Evolutionary conservation across 2,888 invertebrate genomes (phyloP).

Genomic region (Sphecodes monilicornis): DNA sequence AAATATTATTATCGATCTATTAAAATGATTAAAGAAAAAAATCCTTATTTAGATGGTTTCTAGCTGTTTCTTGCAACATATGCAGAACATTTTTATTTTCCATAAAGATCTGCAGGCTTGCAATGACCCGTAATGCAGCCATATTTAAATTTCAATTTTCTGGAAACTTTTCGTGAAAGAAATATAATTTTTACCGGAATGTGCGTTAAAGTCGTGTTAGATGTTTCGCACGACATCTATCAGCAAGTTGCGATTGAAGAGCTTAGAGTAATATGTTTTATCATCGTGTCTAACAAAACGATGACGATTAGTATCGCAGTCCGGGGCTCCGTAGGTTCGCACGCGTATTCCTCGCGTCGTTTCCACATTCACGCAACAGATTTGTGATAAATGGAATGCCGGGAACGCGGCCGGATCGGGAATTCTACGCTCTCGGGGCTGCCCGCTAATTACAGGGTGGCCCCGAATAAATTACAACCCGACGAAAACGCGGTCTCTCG

Average conservation of each 20-base stretch:
- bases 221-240: too few relatives aligned
- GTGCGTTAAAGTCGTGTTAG: too few relatives aligned
- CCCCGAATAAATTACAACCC: conserved; percentile 79
- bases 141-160: neutral
- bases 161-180: neutral
- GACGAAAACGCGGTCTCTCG: conserved; percentile 75
- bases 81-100: too few relatives aligned
- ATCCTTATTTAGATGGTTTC: too few relatives aligned
- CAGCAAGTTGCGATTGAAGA: neutral
- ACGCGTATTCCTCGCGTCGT: neutral
- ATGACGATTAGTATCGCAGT: conserved; percentile 4
- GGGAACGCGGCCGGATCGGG: conserved; percentile 73
- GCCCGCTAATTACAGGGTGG: conserved; percentile 79
- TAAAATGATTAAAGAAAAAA: too few relatives aligned
- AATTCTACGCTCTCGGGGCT: conserved; percentile 76
- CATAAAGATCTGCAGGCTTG: too few relatives aligned
- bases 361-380: conserved; percentile 75
- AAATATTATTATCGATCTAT: too few relatives aligned
- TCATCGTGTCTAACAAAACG: neutral
- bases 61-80: too few relatives aligned
- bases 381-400: conserved; percentile 81
- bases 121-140: too few relatives aligned
- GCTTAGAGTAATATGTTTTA: neutral
- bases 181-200: neutral
- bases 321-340: conserved; percentile 5